Percentiles rank a stretch among this genome's conserved stretches.
These are phyloP conservation scores for Octomys mimax DNA, from an alignment of 2,797 vertebrate species.

Conservation along the genomic window DNA sequence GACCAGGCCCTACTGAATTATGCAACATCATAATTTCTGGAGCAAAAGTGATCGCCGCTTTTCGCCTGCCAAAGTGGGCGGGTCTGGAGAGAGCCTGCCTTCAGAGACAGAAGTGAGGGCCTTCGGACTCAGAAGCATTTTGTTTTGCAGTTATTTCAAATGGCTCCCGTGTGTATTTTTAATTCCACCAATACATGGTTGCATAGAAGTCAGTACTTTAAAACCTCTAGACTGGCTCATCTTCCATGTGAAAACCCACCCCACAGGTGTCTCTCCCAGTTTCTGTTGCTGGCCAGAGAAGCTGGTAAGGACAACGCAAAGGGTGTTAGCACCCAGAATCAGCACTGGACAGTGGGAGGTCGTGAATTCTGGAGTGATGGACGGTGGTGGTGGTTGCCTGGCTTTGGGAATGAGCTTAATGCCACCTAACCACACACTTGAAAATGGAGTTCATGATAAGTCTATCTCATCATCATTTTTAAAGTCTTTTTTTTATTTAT, in stretches of 20 bases:
- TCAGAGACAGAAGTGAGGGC: not conserved
- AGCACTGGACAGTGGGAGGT: too few species aligned
- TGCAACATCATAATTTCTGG: constrained; percentile 58
- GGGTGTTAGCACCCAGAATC: not conserved
- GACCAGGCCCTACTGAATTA: constrained; percentile 52
- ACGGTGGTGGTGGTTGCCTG: not conserved
- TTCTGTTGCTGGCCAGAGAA: not conserved
- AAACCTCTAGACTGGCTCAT: constrained; percentile 39
- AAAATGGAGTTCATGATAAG: not conserved
- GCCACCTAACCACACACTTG: not conserved
- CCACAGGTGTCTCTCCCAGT: not conserved
- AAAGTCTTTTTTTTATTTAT: too few species aligned
- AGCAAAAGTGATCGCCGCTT: not conserved
- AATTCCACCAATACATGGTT: constrained; percentile 44
- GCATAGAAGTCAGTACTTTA: not conserved
- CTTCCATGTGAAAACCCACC: constrained; percentile 4
- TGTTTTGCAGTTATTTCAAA: constrained; percentile 10
- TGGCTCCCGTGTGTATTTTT: not conserved
- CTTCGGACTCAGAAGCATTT: not conserved
- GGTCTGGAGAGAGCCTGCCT: constrained; percentile 32
- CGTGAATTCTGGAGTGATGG: not conserved
- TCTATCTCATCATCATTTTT: not conserved
- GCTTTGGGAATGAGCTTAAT: not conserved
- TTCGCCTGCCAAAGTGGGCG: not conserved
- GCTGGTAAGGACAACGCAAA: not conserved